A percentile compares a stretch with the other conserved stretches of the same genome.
These are phyloP conservation scores for Amphimallon solstitiale DNA, from an alignment of 2,888 invertebrate genomes.

Conservation along the genomic window DNA sequence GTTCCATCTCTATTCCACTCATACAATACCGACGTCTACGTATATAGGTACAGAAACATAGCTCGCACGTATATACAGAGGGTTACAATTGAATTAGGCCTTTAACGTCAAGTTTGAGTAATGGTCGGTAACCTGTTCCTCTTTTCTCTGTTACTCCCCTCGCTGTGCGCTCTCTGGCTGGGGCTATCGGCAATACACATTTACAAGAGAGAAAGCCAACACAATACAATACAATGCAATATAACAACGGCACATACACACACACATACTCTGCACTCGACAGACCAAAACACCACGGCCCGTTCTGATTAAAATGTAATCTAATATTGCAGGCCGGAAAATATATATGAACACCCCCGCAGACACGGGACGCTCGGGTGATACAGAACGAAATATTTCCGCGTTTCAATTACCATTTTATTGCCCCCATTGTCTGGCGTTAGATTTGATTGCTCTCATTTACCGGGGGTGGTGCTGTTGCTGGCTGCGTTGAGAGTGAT, in stretches of 20 bases:
- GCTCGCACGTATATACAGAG: conserved; percentile 59
- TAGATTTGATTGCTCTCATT: conserved; percentile 43
- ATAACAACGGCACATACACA: conserved; percentile 1
- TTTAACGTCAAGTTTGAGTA: conserved; percentile 66
- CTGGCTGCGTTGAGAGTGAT: no score
- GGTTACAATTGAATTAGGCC: conserved; percentile 65
- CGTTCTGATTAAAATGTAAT: conserved; percentile 67
- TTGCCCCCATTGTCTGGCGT: conserved; percentile 41
- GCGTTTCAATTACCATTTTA: conserved; percentile 43
- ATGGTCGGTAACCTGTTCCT: conserved; percentile 56
- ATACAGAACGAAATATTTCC: conserved; percentile 41
- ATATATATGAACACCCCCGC: conserved; percentile 52
- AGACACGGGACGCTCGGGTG: conserved; percentile 28
- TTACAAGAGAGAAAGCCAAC: conserved; percentile 11
- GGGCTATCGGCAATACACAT: conserved; percentile 12
- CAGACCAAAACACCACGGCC: conserved; percentile 49
- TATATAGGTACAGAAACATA: not conserved
- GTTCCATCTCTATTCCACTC: not conserved
- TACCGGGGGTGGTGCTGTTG: no score
- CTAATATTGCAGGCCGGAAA: conserved; percentile 64
- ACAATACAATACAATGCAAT: conserved; percentile 28
- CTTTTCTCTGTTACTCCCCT: conserved; percentile 33
- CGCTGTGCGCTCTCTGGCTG: conserved; percentile 4
- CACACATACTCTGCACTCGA: conserved; percentile 36
- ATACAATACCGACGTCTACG: not conserved